Evolutionary conservation across 2,113 vertebrate species (phyloP).

Genomic region (Megalops atlanticus): DNA sequence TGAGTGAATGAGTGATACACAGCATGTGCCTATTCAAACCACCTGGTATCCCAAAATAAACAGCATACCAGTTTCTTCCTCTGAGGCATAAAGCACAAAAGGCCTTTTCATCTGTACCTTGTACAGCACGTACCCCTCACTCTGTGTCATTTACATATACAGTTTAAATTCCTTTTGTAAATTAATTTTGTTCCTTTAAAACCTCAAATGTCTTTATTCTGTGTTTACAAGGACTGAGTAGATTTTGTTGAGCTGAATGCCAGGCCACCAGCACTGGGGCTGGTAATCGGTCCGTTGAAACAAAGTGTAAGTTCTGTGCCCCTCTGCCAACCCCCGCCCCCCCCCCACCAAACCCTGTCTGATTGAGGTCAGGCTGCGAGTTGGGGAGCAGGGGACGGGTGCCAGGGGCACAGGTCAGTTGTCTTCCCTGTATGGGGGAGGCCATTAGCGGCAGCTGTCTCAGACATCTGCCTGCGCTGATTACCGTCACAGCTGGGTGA

Average conservation of each 20-base stretch:
- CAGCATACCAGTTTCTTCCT: too few species aligned
- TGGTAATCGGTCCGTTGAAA: too few species aligned
- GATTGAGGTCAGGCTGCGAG: constrained; percentile 25
- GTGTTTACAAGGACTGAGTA: neutral
- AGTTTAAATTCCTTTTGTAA: neutral
- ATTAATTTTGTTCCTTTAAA: neutral
- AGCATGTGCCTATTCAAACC: neutral
- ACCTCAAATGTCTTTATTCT: neutral
- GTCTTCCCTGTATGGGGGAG: constrained; percentile 52
- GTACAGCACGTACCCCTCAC: neutral
- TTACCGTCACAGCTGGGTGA: constrained; percentile 71
- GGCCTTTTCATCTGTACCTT: too few species aligned
- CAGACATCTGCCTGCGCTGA: constrained; percentile 77
- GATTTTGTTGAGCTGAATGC: neutral
- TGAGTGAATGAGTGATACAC: neutral
- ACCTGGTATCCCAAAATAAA: neutral
- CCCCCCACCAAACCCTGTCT: neutral
- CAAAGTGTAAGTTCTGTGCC: neutral
- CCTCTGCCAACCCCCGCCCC: neutral
- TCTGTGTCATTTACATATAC: too few species aligned
- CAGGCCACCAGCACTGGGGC: neutral
- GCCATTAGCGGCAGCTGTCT: constrained; percentile 71
- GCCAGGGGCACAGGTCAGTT: neutral
- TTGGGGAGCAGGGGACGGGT: constrained; percentile 2
- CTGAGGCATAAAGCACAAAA: neutral